These are phyloP conservation scores for Itoplectis maculator DNA, from an alignment of 2,888 invertebrate species.

Conservation along the genomic window DNA sequence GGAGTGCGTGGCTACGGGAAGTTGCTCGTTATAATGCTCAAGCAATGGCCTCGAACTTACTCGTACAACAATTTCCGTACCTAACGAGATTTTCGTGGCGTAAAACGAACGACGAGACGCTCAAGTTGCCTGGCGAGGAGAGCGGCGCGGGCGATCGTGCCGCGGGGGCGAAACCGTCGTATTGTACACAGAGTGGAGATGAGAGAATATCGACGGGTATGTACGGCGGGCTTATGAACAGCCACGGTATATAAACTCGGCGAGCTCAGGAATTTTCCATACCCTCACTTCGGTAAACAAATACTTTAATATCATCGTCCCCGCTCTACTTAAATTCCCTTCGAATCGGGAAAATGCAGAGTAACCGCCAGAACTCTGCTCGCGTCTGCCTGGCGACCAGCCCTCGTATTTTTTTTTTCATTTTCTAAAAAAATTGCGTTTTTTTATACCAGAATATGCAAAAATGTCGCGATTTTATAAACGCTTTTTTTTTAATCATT, in stretches of 20 bases:
- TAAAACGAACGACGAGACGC: conserved; percentile 62
- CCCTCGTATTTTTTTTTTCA: too few relatives aligned
- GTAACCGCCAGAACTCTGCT: too few relatives aligned
- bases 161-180: conserved; percentile 12
- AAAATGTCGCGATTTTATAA: too few relatives aligned
- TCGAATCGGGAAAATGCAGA: not conserved
- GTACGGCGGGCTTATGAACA: conserved; percentile 22
- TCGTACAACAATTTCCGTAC: conserved; percentile 65
- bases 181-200: conserved; percentile 42
- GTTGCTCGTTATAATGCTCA: conserved; percentile 67
- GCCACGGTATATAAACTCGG: conserved; percentile 10
- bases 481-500: too few relatives aligned
- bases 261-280: conserved; percentile 41
- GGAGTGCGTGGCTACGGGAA: conserved; percentile 44
- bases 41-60: conserved; percentile 66
- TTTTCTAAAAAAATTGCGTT: too few relatives aligned
- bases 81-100: conserved; percentile 67
- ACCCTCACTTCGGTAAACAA: conserved; percentile 30
- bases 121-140: too few relatives aligned
- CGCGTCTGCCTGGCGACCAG: too few relatives aligned
- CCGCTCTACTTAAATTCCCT: not conserved
- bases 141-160: conserved; percentile 39
- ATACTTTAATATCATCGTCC: conserved; percentile 41
- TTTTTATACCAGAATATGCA: too few relatives aligned
- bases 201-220: conserved; percentile 51